Percentiles rank a stretch among this genome's conserved stretches.
These are phyloP conservation scores for Poeciliopsis presidionis DNA, from an alignment of 2,797 vertebrate species.

Conservation along the genomic window DNA sequence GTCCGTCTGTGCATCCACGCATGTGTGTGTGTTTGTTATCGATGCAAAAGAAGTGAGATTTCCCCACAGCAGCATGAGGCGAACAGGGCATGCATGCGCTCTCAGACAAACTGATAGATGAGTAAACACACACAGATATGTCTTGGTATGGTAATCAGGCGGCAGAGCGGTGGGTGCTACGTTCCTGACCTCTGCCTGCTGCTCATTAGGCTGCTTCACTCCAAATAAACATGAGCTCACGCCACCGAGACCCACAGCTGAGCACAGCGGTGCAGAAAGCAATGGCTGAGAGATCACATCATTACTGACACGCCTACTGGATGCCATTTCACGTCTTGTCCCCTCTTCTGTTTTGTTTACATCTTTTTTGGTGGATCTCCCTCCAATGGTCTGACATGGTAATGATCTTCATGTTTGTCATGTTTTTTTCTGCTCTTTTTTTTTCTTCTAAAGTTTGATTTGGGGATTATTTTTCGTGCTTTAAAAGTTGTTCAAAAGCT, in stretches of 20 bases:
- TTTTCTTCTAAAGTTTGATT: constrained; percentile 47
- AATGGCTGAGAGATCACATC: constrained; percentile 72
- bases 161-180: constrained; percentile 69
- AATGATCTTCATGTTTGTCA: constrained; percentile 64
- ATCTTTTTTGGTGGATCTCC: constrained; percentile 61
- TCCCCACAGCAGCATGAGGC: constrained; percentile 61
- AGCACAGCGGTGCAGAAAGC: constrained; percentile 62
- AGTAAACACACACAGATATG: constrained; percentile 70
- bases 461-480: constrained; percentile 43
- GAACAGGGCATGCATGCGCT: constrained; percentile 55
- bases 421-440: constrained; percentile 30
- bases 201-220: constrained; percentile 81
- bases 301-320: constrained; percentile 75
- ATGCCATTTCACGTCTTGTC: constrained; percentile 66
- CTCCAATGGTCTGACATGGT: constrained; percentile 57
- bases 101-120: constrained; percentile 68
- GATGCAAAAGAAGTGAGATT: constrained; percentile 60
- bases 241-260: constrained; percentile 57
- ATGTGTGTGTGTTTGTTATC: constrained; percentile 47
- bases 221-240: constrained; percentile 76
- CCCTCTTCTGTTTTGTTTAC: constrained; percentile 73
- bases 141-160: constrained; percentile 80
- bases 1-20: constrained; percentile 48
- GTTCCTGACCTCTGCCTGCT: constrained; percentile 77
- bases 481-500: constrained; percentile 57